A percentile compares a stretch with the other conserved stretches of the same genome.
phyloP scores from a whole-genome alignment of 2,113 vertebrate genomes.

The Myocastor coypus region DNA sequence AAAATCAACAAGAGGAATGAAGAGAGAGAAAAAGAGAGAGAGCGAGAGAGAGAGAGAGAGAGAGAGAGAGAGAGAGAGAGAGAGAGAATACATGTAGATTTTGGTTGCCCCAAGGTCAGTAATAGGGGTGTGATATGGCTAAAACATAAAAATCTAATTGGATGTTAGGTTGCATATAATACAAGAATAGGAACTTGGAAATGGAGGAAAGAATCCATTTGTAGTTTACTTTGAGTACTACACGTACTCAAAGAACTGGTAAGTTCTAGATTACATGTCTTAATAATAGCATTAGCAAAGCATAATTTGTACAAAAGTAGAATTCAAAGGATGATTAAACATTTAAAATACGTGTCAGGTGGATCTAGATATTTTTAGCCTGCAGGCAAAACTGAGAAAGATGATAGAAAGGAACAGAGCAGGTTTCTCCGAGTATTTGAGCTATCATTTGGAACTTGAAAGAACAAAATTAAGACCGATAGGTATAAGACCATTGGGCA shows the following conservation, averaged over 20 bases:
- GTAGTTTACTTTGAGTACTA: not conserved
- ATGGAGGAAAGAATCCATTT: not conserved
- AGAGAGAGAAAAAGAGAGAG: not conserved
- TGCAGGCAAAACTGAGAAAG: not conserved
- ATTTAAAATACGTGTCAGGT: not conserved
- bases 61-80: no score
- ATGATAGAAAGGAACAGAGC: not conserved
- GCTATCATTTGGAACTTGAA: not conserved
- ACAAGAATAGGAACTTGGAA: not conserved
- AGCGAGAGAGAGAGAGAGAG: no score
- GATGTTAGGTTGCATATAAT: not conserved
- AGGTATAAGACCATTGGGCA: not conserved
- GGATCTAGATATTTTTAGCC: not conserved
- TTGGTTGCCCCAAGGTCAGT: not conserved
- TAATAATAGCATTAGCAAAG: not conserved
- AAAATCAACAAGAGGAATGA: slow-evolving; percentile 23
- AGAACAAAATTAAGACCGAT: not conserved
- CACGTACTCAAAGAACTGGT: not conserved
- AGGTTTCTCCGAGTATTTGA: not conserved
- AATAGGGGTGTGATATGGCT: not conserved
- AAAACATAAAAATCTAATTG: not conserved
- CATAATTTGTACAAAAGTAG: not conserved
- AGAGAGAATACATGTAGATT: no score
- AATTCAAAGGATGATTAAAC: not conserved
- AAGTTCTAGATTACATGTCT: not conserved